Evolutionary conservation across 2,888 invertebrate genomes (phyloP), one percentile per base, ranked within the genome.

Genomic region (Diloba caeruleocephala): DNA sequence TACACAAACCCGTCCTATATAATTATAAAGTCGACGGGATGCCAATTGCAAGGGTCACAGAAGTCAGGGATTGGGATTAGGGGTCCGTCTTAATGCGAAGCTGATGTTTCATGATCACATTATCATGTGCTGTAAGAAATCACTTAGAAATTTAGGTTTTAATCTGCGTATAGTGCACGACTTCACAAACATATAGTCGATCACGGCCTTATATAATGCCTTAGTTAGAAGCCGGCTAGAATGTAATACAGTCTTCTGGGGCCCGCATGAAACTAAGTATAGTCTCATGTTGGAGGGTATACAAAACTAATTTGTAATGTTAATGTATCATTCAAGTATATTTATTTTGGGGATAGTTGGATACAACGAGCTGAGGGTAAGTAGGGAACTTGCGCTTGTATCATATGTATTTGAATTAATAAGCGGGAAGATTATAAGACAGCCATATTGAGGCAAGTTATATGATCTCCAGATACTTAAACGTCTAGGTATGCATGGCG

Each of bases 281-380:
- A n/a, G n/a, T n/a, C n/a, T n/a, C n/a, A 43, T 43, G 26, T 28
- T 43, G 29, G 41, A 41, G 29, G 3, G 29, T 10, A 19, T 39
- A 3, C 38, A 38, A 17, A 28, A 38, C 9, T 32, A 32, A 32
- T 42, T 42, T 32, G 7, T 42, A n/a, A 32, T 21, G 2, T 25
- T n/a, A 15, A 13, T 32, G 25, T 37, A 37, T 25, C 19, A 33
- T 19, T 8, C 17, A 3, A 15, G 23, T 3, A 6, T 39, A 10
- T 39, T 39, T 19, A 39, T 21, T 10, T 19, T 39, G 14, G 39
- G 39, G 2, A 19, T 29, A 19, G 28, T 21, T 7, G 29, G 29
- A 19, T 29, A 39, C 19, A 39, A 19, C 12, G 29, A 39, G 29
- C 28, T 39, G 6, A 39, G 39, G 15, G 39, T 29, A 8, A 39